A percentile compares a stretch with the other conserved stretches of the same genome.
phyloP scores from a whole-genome alignment of 2,113 vertebrate genomes.

The Heliornis fulica region DNA sequence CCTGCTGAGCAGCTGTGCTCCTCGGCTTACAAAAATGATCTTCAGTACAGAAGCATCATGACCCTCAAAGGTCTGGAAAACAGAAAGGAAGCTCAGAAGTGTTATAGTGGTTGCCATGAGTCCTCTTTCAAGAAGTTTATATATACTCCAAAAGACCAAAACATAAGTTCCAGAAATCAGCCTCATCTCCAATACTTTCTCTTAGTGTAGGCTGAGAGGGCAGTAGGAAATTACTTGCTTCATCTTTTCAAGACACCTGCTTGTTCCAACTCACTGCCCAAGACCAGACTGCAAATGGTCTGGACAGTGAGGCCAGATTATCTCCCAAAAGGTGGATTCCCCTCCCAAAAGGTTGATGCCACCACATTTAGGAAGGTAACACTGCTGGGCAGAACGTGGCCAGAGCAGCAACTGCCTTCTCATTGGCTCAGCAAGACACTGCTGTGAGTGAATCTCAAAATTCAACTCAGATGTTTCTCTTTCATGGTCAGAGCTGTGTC shows the following conservation, averaged over 20 bases:
- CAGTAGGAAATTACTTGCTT: neutral
- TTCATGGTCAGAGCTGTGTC: neutral
- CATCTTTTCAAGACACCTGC: neutral
- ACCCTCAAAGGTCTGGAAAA: slow-evolving; percentile 92
- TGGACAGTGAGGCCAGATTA: no score
- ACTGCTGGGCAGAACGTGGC: neutral
- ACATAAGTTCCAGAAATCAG: neutral
- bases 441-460: neutral
- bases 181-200: neutral
- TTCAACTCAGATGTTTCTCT: neutral
- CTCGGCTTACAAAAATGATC: slow-evolving; percentile 88
- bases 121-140: neutral
- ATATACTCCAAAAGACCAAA: neutral
- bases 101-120: neutral
- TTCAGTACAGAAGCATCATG: slow-evolving; percentile 96
- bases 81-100: neutral
- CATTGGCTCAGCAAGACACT: neutral
- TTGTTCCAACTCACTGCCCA: no score
- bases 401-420: neutral
- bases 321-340: no score
- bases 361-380: neutral
- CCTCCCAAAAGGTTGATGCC: neutral
- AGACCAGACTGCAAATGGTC: neutral
- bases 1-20: slow-evolving; percentile 92
- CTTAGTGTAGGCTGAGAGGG: neutral